Evolutionary conservation across 2,888 invertebrate genomes (phyloP).

Genomic region (Timema podura): DNA sequence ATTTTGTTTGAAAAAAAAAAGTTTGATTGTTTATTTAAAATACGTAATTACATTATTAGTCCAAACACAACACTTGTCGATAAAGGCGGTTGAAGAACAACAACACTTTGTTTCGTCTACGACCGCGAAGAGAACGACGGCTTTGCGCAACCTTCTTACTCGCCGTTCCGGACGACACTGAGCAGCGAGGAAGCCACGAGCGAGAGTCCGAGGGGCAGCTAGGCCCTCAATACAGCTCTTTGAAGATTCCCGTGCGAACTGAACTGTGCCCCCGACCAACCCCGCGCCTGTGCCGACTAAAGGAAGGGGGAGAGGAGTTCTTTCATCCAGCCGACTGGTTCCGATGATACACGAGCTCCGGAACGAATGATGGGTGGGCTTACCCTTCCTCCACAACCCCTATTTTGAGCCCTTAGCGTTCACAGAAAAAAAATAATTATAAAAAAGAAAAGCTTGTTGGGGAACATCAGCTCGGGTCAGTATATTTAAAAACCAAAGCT

Average conservation of each 20-base stretch:
- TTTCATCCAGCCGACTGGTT: too few relatives aligned
- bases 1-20: too few relatives aligned
- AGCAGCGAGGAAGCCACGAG: not conserved
- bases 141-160: not conserved
- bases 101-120: not conserved
- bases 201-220: constrained; percentile 3
- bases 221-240: constrained; percentile 7
- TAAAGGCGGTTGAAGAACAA: too few relatives aligned
- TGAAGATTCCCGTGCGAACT: constrained; percentile 10
- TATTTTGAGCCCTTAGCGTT: too few relatives aligned
- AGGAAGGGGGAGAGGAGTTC: not conserved
- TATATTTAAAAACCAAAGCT: constrained; percentile 7
- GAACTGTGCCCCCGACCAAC: not conserved
- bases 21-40: too few relatives aligned
- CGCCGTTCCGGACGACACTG: not conserved
- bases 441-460: not conserved
- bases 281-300: not conserved
- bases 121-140: not conserved
- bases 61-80: too few relatives aligned
- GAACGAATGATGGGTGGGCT: too few relatives aligned
- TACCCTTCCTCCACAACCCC: too few relatives aligned
- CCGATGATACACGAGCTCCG: too few relatives aligned
- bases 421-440: too few relatives aligned
- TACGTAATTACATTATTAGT: too few relatives aligned
- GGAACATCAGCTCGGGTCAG: not conserved